Evolutionary conservation across 2,797 vertebrate genomes (phyloP).

Genomic region (Labroides dimidiatus): DNA sequence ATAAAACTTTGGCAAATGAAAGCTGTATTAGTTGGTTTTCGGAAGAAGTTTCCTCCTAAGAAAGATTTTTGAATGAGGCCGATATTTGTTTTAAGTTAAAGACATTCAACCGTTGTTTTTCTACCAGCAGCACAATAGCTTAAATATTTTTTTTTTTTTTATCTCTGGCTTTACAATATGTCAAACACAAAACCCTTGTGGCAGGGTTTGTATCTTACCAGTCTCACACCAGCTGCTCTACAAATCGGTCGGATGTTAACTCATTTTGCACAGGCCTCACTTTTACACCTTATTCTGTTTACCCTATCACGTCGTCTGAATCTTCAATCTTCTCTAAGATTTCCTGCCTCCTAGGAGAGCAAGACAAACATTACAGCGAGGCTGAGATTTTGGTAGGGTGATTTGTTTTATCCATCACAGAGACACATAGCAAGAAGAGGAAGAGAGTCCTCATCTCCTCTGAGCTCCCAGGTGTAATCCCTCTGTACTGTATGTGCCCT

Average conservation of each 20-base stretch:
- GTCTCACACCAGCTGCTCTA: conserved; percentile 26
- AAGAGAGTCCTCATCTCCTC: conserved; percentile 76
- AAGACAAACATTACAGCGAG: conserved; percentile 62
- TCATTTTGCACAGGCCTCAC: conserved; percentile 38
- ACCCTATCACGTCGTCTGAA: conserved; percentile 47
- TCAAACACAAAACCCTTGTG: neutral
- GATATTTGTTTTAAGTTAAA: no score
- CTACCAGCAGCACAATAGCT: neutral
- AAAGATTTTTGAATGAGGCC: no score
- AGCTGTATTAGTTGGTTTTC: no score
- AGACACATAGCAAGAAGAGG: conserved; percentile 46
- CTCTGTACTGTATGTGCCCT: conserved; percentile 80
- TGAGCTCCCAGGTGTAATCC: conserved; percentile 84
- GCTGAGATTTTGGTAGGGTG: conserved; percentile 60
- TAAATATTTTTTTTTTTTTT: neutral
- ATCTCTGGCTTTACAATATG: neutral
- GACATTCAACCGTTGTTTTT: neutral
- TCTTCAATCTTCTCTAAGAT: conserved; percentile 62
- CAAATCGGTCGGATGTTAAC: conserved; percentile 47
- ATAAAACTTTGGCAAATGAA: no score
- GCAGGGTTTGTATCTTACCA: neutral
- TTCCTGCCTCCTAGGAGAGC: conserved; percentile 61
- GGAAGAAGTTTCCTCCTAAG: no score
- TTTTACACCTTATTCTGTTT: conserved; percentile 66
- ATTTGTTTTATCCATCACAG: conserved; percentile 76